Conservation (phyloP, 2,113 vertebrate species). For the Ciconia stormi region DNA sequence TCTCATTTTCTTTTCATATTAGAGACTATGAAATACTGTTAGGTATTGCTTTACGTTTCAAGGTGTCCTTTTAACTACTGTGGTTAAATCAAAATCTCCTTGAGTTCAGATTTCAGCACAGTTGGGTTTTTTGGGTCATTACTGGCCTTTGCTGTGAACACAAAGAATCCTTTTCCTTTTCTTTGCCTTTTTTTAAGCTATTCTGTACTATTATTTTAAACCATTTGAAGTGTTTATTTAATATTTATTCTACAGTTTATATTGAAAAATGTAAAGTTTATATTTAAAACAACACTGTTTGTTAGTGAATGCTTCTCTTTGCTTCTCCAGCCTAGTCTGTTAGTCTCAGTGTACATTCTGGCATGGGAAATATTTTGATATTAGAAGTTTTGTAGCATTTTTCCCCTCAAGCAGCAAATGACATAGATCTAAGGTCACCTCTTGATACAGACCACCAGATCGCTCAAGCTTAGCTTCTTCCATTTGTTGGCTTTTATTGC, state of each 20-base stretch:
- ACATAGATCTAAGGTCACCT: slow-evolving; percentile 5
- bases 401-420: slow-evolving; percentile 6
- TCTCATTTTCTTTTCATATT: slow-evolving; percentile 14
- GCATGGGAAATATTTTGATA: slow-evolving; percentile 64
- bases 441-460: neutral
- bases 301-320: slow-evolving; percentile 51
- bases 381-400: slow-evolving; percentile 54
- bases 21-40: neutral
- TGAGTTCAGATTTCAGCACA: slow-evolving; percentile 24
- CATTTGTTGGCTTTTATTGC: slow-evolving; percentile 47
- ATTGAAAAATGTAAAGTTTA: slow-evolving; percentile 63
- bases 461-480: slow-evolving; percentile 40
- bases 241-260: slow-evolving; percentile 57
- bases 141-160: slow-evolving; percentile 33
- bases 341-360: slow-evolving; percentile 55
- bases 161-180: slow-evolving; percentile 9
- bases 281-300: slow-evolving; percentile 39
- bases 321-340: slow-evolving; percentile 43
- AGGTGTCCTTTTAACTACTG: slow-evolving; percentile 20
- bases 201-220: slow-evolving; percentile 21
- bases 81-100: slow-evolving; percentile 42
- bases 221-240: slow-evolving; percentile 44
- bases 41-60: slow-evolving; percentile 2
- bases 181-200: slow-evolving; percentile 12
- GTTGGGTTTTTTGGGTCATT: slow-evolving; percentile 34